phyloP scores from a whole-genome alignment of 2,797 vertebrate genomes.

The Numenius phaeopus region DNA sequence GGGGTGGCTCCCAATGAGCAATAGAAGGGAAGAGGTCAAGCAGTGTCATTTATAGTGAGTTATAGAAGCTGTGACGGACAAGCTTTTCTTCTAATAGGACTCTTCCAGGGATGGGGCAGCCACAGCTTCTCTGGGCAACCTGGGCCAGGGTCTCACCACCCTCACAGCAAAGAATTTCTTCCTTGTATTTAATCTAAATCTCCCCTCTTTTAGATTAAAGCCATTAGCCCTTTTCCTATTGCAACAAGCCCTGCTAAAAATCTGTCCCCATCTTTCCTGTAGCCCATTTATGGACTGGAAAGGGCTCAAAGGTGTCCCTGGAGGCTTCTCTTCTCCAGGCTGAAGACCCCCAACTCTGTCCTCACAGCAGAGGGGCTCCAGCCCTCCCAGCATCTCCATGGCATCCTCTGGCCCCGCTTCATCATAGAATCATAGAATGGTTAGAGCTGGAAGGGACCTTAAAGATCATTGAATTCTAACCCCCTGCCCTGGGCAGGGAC shows the following conservation, averaged over 20 bases:
- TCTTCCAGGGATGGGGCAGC: background rate
- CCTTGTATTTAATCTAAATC: background rate
- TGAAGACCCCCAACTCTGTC: background rate
- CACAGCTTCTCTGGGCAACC: background rate
- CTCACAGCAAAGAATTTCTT: background rate
- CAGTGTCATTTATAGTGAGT: background rate
- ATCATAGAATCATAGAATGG: too few relatives aligned
- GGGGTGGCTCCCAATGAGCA: background rate
- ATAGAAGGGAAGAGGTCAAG: background rate
- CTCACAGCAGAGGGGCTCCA: background rate
- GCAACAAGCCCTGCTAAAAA: background rate
- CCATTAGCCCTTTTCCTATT: background rate
- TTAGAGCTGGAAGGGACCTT: too few relatives aligned
- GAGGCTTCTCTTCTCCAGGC: background rate
- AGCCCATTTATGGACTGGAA: background rate
- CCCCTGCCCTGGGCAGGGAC: too few relatives aligned
- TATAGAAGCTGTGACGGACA: background rate
- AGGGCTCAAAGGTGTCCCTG: background rate
- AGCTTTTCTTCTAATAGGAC: background rate
- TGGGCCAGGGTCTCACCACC: background rate
- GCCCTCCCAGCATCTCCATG: background rate
- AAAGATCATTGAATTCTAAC: too few relatives aligned
- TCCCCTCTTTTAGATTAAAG: background rate
- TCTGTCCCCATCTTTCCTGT: background rate
- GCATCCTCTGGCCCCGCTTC: too few relatives aligned